These are phyloP conservation scores for Cinclus cinclus DNA, from an alignment of 2,113 vertebrate genomes.

Conservation along the genomic window DNA sequence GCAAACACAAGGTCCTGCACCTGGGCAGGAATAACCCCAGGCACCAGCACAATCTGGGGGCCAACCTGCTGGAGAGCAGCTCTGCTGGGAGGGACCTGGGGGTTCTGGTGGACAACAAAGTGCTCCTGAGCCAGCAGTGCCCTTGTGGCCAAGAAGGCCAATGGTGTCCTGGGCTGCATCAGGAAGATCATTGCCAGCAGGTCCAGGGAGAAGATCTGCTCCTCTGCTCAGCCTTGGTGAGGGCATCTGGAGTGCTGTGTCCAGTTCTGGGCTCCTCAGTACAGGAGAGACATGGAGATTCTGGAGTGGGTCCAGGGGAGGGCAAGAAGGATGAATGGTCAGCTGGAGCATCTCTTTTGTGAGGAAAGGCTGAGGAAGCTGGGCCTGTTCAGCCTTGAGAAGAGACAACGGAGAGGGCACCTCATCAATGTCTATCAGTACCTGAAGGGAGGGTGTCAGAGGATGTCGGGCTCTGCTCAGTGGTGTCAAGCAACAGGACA, in stretches of 20 bases:
- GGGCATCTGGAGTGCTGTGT: neutral
- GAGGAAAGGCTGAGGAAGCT: neutral
- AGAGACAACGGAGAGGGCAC: neutral
- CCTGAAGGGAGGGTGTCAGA: neutral
- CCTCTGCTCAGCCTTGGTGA: neutral
- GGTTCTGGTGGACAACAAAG: neutral
- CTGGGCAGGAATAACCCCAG: neutral
- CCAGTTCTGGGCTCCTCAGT: no score
- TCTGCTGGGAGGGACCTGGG: neutral
- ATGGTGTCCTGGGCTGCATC: neutral
- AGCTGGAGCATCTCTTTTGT: neutral
- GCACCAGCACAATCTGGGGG: neutral
- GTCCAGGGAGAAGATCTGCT: neutral
- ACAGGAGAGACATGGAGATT: rapidly evolving
- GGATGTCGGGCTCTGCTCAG: neutral
- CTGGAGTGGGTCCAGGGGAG: neutral
- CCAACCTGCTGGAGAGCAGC: neutral
- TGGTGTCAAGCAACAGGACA: neutral
- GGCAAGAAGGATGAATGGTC: no score
- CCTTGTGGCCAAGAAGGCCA: neutral
- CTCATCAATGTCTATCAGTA: neutral
- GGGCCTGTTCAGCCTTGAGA: neutral
- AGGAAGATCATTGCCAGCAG: neutral
- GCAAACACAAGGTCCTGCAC: neutral
- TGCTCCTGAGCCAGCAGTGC: neutral